A percentile compares a stretch with the other conserved stretches of the same genome.
phyloP scores from a whole-genome alignment of 2,797 vertebrate genomes.

The Premnoplex brunnescens region DNA sequence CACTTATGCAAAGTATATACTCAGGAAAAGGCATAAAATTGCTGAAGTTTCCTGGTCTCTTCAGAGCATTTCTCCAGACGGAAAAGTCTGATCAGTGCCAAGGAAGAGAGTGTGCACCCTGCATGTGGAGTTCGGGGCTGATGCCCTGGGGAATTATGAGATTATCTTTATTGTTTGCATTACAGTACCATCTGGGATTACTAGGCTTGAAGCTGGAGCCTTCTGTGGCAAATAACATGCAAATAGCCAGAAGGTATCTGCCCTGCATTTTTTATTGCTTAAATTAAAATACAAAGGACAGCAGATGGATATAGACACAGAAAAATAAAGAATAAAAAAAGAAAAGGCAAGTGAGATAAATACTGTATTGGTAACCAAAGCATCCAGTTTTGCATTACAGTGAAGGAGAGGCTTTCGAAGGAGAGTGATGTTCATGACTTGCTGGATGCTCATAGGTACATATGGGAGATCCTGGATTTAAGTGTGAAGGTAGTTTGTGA shows the following conservation, averaged over 20 bases:
- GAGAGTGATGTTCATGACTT: neutral
- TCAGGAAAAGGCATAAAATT: neutral
- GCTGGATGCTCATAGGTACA: neutral
- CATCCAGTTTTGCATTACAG: neutral
- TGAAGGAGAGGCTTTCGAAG: neutral
- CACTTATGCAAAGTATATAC: neutral
- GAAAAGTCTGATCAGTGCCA: neutral
- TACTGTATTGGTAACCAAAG: rapidly evolving
- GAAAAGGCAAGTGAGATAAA: neutral
- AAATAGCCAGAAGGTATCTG: conserved; percentile 1
- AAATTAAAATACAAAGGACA: neutral
- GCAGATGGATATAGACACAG: neutral
- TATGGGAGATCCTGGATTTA: neutral
- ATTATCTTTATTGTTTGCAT: conserved; percentile 2
- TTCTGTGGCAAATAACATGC: neutral
- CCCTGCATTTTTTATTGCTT: neutral
- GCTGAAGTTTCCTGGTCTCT: neutral
- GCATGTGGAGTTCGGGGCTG: neutral
- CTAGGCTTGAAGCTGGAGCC: neutral
- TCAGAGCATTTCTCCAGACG: neutral
- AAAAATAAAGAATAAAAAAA: rapidly evolving
- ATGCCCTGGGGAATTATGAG: neutral
- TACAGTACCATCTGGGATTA: neutral
- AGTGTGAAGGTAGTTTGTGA: neutral
- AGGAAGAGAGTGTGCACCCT: neutral